Conservation (phyloP, 2,888 invertebrate species). For the Cybosia mesomella region DNA sequence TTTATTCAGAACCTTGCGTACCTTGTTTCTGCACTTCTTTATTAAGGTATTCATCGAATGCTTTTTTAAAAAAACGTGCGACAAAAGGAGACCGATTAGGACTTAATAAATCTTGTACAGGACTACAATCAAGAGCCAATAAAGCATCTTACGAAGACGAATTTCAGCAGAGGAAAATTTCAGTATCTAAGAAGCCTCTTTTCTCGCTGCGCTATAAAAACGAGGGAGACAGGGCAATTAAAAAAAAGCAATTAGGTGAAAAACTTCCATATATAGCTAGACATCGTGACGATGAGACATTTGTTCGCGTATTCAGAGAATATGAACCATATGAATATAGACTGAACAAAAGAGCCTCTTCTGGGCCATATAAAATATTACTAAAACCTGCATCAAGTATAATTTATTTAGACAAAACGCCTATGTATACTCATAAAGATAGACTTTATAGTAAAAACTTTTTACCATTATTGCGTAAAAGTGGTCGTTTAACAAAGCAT, state of each 20-base stretch:
- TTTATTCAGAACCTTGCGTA: conserved; percentile 8
- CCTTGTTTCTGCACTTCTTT: not conserved
- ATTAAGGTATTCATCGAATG: not conserved
- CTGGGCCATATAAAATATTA: not conserved
- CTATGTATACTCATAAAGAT: not conserved
- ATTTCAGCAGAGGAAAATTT: not conserved
- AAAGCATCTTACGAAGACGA: not conserved
- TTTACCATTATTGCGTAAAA: not conserved
- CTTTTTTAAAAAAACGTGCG: not conserved
- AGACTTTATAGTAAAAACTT: not conserved
- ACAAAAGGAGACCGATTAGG: not conserved
- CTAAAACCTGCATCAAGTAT: not conserved
- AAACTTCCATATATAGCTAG: not conserved
- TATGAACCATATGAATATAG: not conserved
- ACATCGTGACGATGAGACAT: not conserved
- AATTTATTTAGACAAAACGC: not conserved
- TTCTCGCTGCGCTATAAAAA: not conserved
- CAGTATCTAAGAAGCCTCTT: not conserved
- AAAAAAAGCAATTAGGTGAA: not conserved
- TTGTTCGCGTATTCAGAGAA: not conserved
- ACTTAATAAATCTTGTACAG: not conserved
- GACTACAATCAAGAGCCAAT: not conserved
- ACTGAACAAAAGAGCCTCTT: not conserved
- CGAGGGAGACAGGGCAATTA: not conserved
- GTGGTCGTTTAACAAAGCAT: not conserved